Percentiles rank a stretch among this genome's conserved stretches.
Conservation (phyloP, 1,140 invertebrate species). For the Sitobion miscanthi region DNA sequence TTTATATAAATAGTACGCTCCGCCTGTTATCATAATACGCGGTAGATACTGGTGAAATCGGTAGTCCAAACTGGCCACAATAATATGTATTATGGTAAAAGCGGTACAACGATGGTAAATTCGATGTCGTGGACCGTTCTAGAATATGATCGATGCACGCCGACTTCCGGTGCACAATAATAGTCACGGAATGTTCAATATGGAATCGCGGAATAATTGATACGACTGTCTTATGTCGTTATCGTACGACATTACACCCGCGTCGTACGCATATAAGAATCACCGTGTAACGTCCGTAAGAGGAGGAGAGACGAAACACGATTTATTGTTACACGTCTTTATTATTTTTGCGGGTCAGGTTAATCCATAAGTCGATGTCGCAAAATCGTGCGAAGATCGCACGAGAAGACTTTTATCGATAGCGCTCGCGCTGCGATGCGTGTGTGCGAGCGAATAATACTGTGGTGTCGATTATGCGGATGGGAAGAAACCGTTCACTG, state of each 20-base stretch:
- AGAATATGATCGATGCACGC: neutral
- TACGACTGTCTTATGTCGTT: no score
- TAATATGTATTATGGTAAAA: neutral
- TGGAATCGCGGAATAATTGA: neutral
- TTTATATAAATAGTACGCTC: neutral
- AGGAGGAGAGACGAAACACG: neutral
- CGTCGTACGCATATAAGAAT: neutral
- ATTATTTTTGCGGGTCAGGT: neutral
- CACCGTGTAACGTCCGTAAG: neutral
- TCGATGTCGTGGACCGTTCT: neutral
- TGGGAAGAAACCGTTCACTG: neutral
- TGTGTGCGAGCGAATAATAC: no score
- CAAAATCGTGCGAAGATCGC: neutral
- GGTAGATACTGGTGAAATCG: neutral
- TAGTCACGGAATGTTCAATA: neutral
- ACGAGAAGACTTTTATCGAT: neutral
- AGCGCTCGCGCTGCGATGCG: no score
- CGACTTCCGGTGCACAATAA: neutral
- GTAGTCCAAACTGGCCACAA: neutral
- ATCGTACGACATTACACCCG: neutral
- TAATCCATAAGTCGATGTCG: no score
- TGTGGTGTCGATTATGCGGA: neutral
- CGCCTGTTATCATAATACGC: neutral
- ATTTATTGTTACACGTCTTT: neutral
- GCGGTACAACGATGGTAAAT: neutral